Percentiles rank a stretch among this genome's conserved stretches.
Evolutionary conservation across 2,113 vertebrate species (phyloP).

Genomic region (Sardina pilchardus): DNA sequence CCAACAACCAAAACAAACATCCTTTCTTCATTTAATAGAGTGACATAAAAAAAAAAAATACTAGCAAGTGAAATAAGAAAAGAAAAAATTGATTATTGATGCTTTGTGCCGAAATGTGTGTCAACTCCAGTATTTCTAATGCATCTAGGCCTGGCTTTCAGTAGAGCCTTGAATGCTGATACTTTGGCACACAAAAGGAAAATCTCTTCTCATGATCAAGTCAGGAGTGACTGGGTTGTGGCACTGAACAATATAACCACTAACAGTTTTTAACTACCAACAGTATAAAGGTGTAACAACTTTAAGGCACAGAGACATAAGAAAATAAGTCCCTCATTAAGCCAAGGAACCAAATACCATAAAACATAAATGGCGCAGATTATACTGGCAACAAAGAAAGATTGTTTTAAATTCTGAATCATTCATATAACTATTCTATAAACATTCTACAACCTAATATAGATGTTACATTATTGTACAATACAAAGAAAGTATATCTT

Average conservation of each 20-base stretch:
- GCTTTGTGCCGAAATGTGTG: background rate
- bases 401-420: background rate
- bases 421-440: background rate
- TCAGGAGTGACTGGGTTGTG: background rate
- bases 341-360: background rate
- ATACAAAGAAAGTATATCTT: background rate
- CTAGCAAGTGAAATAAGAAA: background rate
- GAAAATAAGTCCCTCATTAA: background rate
- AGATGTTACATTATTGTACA: background rate
- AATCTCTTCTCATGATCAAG: background rate
- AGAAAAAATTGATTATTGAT: background rate
- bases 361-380: background rate
- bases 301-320: background rate
- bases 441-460: background rate
- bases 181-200: background rate
- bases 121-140: background rate
- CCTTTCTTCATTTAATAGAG: background rate
- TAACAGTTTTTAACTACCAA: background rate
- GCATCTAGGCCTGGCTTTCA: background rate
- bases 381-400: background rate
- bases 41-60: background rate
- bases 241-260: background rate
- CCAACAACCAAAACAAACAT: background rate
- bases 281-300: background rate
- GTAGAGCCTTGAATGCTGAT: background rate